phyloP scores from a whole-genome alignment of 2,113 vertebrate genomes.

The Ochotona curzoniae region DNA sequence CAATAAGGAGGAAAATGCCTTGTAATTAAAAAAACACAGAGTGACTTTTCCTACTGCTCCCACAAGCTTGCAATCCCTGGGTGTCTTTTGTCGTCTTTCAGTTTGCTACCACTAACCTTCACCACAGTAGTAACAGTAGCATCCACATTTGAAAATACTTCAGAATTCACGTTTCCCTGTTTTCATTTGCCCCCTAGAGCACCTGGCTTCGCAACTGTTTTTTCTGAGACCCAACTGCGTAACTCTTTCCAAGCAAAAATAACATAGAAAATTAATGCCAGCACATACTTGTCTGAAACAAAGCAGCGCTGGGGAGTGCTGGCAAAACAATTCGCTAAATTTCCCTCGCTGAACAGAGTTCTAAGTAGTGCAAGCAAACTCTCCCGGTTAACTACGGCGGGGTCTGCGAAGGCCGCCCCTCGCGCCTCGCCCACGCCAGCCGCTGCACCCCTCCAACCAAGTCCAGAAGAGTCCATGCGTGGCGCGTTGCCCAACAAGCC shows the following conservation, averaged over 20 bases:
- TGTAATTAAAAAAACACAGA: background rate
- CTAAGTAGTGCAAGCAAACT: background rate
- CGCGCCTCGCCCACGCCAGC: too few species aligned
- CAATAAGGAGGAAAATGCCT: conserved; percentile 19
- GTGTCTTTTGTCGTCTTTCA: background rate
- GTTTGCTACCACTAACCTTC: background rate
- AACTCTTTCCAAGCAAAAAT: background rate
- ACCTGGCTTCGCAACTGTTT: background rate
- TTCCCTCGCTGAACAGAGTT: background rate
- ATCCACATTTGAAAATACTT: background rate
- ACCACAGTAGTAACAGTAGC: fast-evolving
- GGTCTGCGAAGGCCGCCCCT: too few species aligned
- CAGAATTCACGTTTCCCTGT: background rate
- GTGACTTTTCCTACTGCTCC: background rate
- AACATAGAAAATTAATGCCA: background rate
- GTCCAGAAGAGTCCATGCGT: background rate
- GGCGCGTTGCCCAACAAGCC: background rate
- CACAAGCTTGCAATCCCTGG: background rate
- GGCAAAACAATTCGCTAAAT: conserved; percentile 22
- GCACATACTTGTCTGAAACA: background rate
- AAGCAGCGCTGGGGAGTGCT: conserved; percentile 20
- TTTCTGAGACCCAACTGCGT: background rate
- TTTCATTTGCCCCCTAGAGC: background rate
- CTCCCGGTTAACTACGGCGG: too few species aligned
- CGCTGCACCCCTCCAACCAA: background rate